Base-by-base conservation (phyloP, 2,113 vertebrate species). In the Spea multiplicata region DNA sequence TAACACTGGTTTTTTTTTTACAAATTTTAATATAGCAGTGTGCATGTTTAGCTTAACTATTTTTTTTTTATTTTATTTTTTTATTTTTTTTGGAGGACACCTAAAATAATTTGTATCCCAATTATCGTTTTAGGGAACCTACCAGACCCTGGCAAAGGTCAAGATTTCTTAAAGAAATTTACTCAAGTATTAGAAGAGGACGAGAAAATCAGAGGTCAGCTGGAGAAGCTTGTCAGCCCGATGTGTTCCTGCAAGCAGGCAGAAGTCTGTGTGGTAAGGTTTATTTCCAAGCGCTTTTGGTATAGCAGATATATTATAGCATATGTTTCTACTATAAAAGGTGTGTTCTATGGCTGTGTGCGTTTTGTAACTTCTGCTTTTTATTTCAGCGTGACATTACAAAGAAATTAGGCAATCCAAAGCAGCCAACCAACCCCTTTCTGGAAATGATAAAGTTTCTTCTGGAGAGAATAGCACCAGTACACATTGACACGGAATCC, bases 91-190 rank as follows among this genome's bases (percentile, higher is more conserved):
- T 1, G 1, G 30, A 30, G 30, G 30, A 30, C 30, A 30, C 30
- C 30, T 30, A 30, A 30, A 30, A 30, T 30, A 30, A 30, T 30
- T 30, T 30, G 30, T 2, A 30, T 30, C 1, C 30, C 30, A 30
- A 30, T 30, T 30, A 30, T 1, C 30, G 78, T 88, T 88, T 74
- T 87, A 99, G 97, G 92, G 86, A 98, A 98, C 85, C 90, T 99
- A 81, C 97, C 97, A 59, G 96, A 98, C 88, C 96, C 96, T 6
- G 97, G 97, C n/a, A 99, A 98, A 85, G 96, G 96, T 55, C 96
- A 98, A 87, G 96, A 99, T 89, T 98, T 99, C 87, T 97, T 99
- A 88, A 99, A 99, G 87, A 99, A 99, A 86, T 94, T 99, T 83
- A 96, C 96, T 66, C 97, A 99, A 90, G 96, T 99, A 83, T 87